A percentile compares a stretch with the other conserved stretches of the same genome.
phyloP scores from a whole-genome alignment of 2,113 vertebrate genomes.

The Coturnix japonica region DNA sequence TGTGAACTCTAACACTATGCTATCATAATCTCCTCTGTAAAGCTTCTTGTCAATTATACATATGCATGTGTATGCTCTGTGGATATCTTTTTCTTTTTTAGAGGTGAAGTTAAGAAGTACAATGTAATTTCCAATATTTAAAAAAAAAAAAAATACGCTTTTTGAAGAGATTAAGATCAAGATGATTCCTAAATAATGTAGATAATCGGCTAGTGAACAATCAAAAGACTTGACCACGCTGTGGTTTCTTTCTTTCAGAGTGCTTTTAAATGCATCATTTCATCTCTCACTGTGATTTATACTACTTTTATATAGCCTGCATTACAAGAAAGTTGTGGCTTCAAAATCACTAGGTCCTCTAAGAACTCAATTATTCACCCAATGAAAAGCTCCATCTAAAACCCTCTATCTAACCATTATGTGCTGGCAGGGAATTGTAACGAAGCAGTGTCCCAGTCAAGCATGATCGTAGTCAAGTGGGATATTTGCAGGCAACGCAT shows the following conservation, averaged over 20 bases:
- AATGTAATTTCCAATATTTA: background rate
- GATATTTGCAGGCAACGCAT: background rate
- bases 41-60: slow-evolving; percentile 25
- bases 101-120: background rate
- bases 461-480: background rate
- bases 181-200: slow-evolving; percentile 8
- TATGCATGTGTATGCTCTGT: too few species aligned
- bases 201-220: slow-evolving; percentile 39
- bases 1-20: background rate
- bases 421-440: background rate
- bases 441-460: background rate
- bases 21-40: slow-evolving; percentile 17
- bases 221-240: slow-evolving; percentile 6
- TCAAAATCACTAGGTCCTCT: slow-evolving; percentile 2
- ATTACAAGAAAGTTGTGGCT: slow-evolving; percentile 31
- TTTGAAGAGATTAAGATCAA: slow-evolving; percentile 13
- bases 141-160: background rate
- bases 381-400: background rate
- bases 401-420: background rate
- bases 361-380: slow-evolving; percentile 2
- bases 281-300: slow-evolving; percentile 34
- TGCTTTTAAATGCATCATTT: background rate
- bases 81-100: background rate
- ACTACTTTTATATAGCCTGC: background rate
- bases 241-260: background rate